These are phyloP conservation scores for Anguilla japonica DNA, from an alignment of 2,113 vertebrate genomes.

Conservation along the genomic window DNA sequence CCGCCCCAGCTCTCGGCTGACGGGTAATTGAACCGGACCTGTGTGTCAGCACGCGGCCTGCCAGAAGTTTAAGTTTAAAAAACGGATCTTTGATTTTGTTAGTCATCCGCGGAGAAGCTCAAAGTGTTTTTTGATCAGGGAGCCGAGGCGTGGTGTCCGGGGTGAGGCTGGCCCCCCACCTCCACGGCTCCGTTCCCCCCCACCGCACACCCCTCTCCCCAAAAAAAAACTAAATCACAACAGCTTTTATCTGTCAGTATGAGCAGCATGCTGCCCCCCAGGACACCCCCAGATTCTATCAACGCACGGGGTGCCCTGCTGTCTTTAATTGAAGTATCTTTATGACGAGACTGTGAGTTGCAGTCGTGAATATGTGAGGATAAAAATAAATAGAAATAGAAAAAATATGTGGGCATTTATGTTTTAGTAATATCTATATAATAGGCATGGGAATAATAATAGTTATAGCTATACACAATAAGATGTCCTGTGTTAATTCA, in stretches of 20 bases:
- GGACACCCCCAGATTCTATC: slow-evolving; percentile 18
- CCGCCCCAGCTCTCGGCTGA: background rate
- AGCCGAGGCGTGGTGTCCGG: slow-evolving; percentile 2
- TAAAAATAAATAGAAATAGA: background rate
- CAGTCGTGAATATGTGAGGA: background rate
- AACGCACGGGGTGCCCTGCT: background rate
- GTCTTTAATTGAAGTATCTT: background rate
- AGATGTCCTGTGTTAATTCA: too few relatives aligned
- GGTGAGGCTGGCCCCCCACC: background rate
- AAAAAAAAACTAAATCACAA: slow-evolving; percentile 45
- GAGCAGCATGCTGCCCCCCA: slow-evolving; percentile 59
- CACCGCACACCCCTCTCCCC: slow-evolving; percentile 9
- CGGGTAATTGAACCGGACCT: background rate
- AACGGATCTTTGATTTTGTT: slow-evolving; percentile 3
- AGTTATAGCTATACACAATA: too few relatives aligned
- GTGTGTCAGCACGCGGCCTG: background rate
- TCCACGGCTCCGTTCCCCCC: background rate
- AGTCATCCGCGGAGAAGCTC: background rate
- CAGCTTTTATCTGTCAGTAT: slow-evolving; percentile 74
- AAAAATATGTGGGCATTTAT: background rate
- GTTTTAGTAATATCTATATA: too few relatives aligned
- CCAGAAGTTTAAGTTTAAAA: slow-evolving; percentile 1
- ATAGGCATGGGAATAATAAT: too few relatives aligned
- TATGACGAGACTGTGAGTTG: background rate
- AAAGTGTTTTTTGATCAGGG: slow-evolving; percentile 44